phyloP scores from a whole-genome alignment of 2,113 vertebrate genomes.

The Lasiurus borealis region DNA sequence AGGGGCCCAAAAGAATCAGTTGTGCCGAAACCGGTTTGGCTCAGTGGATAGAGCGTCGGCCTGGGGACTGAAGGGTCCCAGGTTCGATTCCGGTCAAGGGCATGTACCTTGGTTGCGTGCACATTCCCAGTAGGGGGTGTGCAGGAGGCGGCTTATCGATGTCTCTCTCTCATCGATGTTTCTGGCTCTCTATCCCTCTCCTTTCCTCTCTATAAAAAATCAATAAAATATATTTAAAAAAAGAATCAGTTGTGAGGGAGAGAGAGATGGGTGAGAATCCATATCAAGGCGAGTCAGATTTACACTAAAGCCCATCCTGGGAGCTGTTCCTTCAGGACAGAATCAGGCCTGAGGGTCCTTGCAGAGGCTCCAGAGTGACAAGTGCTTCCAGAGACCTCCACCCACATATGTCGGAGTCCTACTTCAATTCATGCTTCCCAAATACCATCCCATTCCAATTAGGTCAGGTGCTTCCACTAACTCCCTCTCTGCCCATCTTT shows the following conservation, averaged over 20 bases:
- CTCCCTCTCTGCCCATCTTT: not conserved
- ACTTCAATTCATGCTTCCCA: not conserved
- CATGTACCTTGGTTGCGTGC: too few relatives aligned
- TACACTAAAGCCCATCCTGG: not conserved
- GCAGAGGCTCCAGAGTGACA: slow-evolving; percentile 8
- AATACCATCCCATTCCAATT: not conserved
- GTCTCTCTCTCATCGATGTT: too few relatives aligned
- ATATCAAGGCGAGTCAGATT: not conserved
- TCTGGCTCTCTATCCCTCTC: too few relatives aligned
- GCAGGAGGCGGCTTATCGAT: too few relatives aligned
- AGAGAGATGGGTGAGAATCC: not conserved
- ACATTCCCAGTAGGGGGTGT: too few relatives aligned
- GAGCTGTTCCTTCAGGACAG: not conserved
- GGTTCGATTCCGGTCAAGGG: too few relatives aligned
- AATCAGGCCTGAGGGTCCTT: not conserved
- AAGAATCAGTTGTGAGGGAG: not conserved
- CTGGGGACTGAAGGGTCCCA: too few relatives aligned
- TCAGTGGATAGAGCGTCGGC: too few relatives aligned
- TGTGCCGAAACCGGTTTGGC: not conserved
- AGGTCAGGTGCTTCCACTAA: not conserved
- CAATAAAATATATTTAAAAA: not conserved
- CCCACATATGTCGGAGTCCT: not conserved
- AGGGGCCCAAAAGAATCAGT: not conserved
- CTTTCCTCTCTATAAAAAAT: too few relatives aligned
- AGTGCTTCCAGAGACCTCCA: not conserved